Conservation (phyloP, 2,797 vertebrate genomes). For the Acanthurus lineatus region DNA sequence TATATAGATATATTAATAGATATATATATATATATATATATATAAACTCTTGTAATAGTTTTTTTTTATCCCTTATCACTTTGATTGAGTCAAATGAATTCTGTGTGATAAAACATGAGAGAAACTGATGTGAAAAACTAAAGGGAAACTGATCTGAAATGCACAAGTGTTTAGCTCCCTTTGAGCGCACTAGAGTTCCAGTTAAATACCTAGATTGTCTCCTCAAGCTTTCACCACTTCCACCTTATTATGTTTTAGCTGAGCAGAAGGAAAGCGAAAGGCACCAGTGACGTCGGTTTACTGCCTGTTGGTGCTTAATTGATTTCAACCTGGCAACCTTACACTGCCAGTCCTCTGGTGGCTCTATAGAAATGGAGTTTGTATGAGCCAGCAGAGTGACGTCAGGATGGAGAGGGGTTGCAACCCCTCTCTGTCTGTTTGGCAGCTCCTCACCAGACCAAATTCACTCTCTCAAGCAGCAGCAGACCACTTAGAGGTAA, state of each 20-base stretch:
- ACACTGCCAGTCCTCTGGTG: constrained; percentile 42
- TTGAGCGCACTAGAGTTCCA: constrained; percentile 20
- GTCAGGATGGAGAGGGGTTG: constrained; percentile 53
- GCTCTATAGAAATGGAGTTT: constrained; percentile 51
- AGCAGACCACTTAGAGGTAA: constrained; percentile 1
- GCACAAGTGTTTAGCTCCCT: neutral
- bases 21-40: too few relatives aligned
- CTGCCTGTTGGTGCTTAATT: constrained; percentile 48
- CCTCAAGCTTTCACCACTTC: constrained; percentile 56
- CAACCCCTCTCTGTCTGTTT: constrained; percentile 43
- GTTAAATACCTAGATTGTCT: constrained; percentile 15
- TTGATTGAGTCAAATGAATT: neutral
- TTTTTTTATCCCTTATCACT: neutral
- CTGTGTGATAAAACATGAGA: too few relatives aligned
- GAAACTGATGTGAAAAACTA: too few relatives aligned
- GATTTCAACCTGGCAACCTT: constrained; percentile 63
- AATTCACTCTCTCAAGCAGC: constrained; percentile 29
- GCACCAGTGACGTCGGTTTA: constrained; percentile 49
- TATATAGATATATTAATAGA: too few relatives aligned
- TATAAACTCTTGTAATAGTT: neutral
- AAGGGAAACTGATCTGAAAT: neutral
- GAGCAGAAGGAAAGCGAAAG: constrained; percentile 39
- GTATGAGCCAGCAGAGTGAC: constrained; percentile 53
- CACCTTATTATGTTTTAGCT: constrained; percentile 46
- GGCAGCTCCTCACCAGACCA: constrained; percentile 42